Evolutionary conservation across 2,113 vertebrate genomes (phyloP), one percentile per base, ranked within the genome.

Genomic region (Lepus europaeus): DNA sequence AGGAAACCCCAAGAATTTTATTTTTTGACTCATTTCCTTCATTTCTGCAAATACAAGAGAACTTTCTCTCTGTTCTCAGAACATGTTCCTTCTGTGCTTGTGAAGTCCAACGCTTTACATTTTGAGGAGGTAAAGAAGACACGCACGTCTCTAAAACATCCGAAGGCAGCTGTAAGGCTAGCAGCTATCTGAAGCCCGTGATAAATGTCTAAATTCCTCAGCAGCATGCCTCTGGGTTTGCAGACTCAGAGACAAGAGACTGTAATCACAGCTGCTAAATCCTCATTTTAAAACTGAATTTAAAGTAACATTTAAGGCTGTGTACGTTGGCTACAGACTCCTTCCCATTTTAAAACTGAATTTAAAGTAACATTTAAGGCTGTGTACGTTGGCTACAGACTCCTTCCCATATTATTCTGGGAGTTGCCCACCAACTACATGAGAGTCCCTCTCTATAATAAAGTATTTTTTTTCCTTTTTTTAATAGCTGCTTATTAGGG

Each of bases 231-330:
- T 96, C 83, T 92, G 63, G 61, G 70, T 96, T 96, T 97, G 92
- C 89, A 96, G 64, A 95, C 88, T 93, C 86, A 92, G 80, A 95
- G 95, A 95, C 14, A 25, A 95, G 90, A 95, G 93, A 77, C 92
- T 95, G 96, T 89, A 95, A 96, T 96, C 93, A 93, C 1, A 22
- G 70, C 83, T 89, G 64, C 82, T 96, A 97, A 97, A 91, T 87
- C 80, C 73, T 39, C 23, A 33, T 93, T 97, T 95, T 64, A 91
- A 95, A 96, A 87, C 16, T 89, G 74, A 97, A 95, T 95, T 90
- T 90, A 87, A 96, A 96, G 90, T 92, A 96, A 95, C 72, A 93
- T 95, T 95, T 92, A 92, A 90, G 86, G 61, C 88, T 97, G 92
- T 93, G 92, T 94, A 49, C 89, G 61, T 96, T 96, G 95, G 92